Conservation (phyloP, 1,140 invertebrate species). For the Zeugodacus cucurbitae region DNA sequence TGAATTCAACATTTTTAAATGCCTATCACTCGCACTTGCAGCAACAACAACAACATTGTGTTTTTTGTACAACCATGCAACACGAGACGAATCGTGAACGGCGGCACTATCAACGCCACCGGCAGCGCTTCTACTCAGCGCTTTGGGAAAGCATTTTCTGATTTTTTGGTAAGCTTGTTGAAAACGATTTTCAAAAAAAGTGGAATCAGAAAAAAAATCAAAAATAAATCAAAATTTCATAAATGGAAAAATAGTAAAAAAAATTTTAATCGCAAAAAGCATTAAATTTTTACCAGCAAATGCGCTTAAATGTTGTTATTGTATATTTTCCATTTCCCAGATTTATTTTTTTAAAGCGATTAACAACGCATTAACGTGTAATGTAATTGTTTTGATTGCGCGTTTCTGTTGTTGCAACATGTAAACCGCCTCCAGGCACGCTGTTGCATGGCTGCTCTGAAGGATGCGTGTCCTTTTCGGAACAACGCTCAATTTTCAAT, state of each 20-base stretch:
- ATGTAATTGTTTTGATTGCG: constrained; percentile 29
- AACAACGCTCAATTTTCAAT: background rate
- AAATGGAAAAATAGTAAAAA: background rate
- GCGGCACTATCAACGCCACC: background rate
- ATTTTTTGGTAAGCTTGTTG: background rate
- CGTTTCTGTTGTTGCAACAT: background rate
- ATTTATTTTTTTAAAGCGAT: constrained; percentile 8
- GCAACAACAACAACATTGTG: background rate
- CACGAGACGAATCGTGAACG: background rate
- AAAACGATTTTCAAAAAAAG: constrained; percentile 6
- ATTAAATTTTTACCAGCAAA: background rate
- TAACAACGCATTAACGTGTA: constrained; percentile 13
- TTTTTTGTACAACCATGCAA: background rate
- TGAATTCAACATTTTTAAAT: constrained; percentile 7
- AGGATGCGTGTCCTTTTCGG: background rate
- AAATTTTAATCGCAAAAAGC: background rate
- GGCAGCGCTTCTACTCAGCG: too few species aligned
- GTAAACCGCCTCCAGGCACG: background rate
- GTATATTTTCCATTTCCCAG: background rate
- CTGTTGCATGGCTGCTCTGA: background rate
- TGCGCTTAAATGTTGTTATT: background rate
- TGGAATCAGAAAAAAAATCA: background rate
- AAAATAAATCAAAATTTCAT: background rate
- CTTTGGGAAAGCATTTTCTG: background rate
- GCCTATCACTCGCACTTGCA: background rate